These are phyloP conservation scores for Maniola jurtina DNA, from an alignment of 1,140 invertebrate species.

Conservation along the genomic window DNA sequence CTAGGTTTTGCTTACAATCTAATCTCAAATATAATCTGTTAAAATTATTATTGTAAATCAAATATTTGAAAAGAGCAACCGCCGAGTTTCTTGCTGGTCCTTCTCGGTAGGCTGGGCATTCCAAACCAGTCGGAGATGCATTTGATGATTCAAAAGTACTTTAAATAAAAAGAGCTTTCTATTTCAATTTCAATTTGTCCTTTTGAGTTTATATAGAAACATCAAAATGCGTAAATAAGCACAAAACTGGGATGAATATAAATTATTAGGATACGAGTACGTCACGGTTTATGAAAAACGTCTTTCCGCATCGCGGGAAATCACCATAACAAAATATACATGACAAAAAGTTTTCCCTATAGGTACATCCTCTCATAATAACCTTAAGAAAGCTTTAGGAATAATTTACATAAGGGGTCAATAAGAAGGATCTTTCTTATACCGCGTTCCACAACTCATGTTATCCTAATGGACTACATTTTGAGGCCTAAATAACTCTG, in stretches of 20 bases:
- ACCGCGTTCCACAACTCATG: slow-evolving; percentile 19
- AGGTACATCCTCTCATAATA: slow-evolving; percentile 18
- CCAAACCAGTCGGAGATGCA: too few relatives aligned
- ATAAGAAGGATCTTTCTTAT: slow-evolving; percentile 23
- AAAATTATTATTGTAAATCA: too few relatives aligned
- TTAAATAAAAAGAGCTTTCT: too few relatives aligned
- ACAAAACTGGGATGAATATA: neutral
- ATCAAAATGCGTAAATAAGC: neutral
- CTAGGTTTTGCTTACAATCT: too few relatives aligned
- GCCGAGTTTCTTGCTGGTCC: too few relatives aligned
- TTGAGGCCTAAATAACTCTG: slow-evolving; percentile 4
- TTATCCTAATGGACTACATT: slow-evolving; percentile 26
- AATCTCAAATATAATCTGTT: too few relatives aligned
- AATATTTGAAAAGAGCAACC: too few relatives aligned
- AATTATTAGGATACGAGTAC: neutral
- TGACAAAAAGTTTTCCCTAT: slow-evolving; percentile 28
- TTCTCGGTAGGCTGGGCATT: too few relatives aligned
- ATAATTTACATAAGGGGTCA: slow-evolving; percentile 24
- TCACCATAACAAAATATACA: slow-evolving; percentile 26
- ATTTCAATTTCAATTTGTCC: neutral
- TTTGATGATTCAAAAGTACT: too few relatives aligned
- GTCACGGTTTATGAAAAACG: neutral
- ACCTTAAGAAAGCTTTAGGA: slow-evolving; percentile 20
- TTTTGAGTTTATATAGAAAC: neutral
- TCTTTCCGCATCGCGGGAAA: neutral